phyloP scores from a whole-genome alignment of 2,113 vertebrate genomes.

The Epinephelus moara region DNA sequence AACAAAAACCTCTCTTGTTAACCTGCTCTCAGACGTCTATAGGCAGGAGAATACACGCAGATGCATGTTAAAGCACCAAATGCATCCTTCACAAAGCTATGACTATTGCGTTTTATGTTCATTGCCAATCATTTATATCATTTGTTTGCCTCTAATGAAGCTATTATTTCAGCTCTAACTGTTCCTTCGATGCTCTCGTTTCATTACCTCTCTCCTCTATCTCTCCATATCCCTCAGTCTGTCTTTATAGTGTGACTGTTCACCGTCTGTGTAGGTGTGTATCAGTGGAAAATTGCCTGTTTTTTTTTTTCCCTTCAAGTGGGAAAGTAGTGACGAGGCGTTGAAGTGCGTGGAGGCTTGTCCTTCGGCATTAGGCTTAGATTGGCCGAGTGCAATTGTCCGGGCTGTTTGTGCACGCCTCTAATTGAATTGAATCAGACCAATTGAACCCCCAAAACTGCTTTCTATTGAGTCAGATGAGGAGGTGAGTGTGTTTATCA shows the following conservation, averaged over 20 bases:
- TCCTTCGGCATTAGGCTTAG: slow-evolving; percentile 61
- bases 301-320: slow-evolving; percentile 35
- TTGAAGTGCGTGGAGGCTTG: slow-evolving; percentile 48
- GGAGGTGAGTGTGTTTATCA: slow-evolving; percentile 60
- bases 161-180: slow-evolving; percentile 26
- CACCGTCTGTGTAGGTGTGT: slow-evolving; percentile 63
- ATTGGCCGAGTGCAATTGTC: slow-evolving; percentile 64
- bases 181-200: slow-evolving; percentile 17
- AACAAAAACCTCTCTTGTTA: slow-evolving; percentile 26
- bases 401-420: slow-evolving; percentile 65
- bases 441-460: slow-evolving; percentile 66
- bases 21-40: background rate
- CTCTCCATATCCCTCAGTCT: slow-evolving; percentile 26
- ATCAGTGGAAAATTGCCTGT: slow-evolving; percentile 52
- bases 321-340: slow-evolving; percentile 54
- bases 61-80: background rate
- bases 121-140: slow-evolving; percentile 23
- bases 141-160: slow-evolving; percentile 37
- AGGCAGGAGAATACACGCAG: background rate
- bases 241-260: slow-evolving; percentile 52
- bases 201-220: slow-evolving; percentile 25
- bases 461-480: slow-evolving; percentile 69
- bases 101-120: slow-evolving; percentile 18
- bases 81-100: background rate
- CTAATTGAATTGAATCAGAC: slow-evolving; percentile 74